Evolutionary conservation across 30 jellyfish, hydroid and myxozoan species (phyloP).

Genomic region (Pelagia noctiluca): DNA sequence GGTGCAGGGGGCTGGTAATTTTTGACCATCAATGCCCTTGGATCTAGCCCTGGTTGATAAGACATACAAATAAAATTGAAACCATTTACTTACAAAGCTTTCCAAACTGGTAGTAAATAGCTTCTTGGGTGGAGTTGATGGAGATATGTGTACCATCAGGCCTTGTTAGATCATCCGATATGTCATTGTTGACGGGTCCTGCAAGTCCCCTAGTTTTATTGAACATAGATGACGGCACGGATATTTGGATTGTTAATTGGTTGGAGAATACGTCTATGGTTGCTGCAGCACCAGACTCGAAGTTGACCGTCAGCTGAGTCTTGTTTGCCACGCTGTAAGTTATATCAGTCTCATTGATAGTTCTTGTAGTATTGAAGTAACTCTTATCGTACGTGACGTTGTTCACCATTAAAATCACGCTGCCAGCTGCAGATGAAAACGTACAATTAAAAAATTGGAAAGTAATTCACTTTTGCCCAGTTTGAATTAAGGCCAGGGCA

Average conservation of each 20-base stretch:
- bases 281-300: conserved; percentile 28
- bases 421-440: conserved; percentile 2
- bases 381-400: too few relatives aligned
- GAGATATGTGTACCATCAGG: conserved; percentile 23
- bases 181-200: conserved; percentile 15
- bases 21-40: too few relatives aligned
- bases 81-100: conserved; percentile 22
- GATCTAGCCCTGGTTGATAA: too few relatives aligned
- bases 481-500: too few relatives aligned
- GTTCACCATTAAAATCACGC: background rate
- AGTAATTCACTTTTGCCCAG: background rate
- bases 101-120: conserved; percentile 39
- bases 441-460: background rate
- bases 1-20: too few relatives aligned
- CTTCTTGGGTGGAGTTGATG: conserved; percentile 33
- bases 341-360: conserved; percentile 16
- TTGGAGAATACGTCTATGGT: background rate
- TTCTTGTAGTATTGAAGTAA: conserved; percentile 5
- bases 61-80: background rate
- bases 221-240: background rate
- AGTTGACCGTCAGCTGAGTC: conserved; percentile 21
- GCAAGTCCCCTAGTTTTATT: conserved; percentile 34
- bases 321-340: background rate
- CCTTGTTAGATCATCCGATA: conserved; percentile 25
- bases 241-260: background rate